Conservation (phyloP, 2,113 vertebrate genomes). For the Malaclemys terrapin region DNA sequence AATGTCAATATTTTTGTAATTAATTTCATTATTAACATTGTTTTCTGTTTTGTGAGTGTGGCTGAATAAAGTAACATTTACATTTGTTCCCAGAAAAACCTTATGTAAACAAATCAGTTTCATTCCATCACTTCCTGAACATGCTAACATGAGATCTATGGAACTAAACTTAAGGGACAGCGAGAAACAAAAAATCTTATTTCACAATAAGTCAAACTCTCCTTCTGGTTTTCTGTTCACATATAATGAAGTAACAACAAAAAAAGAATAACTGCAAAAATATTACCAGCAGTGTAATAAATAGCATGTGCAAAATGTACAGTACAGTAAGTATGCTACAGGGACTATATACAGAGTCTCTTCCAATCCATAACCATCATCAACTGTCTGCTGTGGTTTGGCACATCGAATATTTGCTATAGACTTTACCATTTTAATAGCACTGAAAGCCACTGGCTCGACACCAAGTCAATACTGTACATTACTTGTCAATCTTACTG, state of each 20-base stretch:
- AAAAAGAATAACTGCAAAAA: neutral
- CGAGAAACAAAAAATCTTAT: constrained; percentile 1
- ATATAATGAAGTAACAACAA: constrained; percentile 21
- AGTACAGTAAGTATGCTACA: constrained; percentile 47
- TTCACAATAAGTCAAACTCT: constrained; percentile 23
- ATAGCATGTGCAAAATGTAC: constrained; percentile 58
- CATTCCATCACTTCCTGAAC: constrained; percentile 9
- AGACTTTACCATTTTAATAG: constrained; percentile 52
- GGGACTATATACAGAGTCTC: constrained; percentile 43
- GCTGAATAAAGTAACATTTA: neutral
- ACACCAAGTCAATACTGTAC: constrained; percentile 48
- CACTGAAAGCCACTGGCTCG: constrained; percentile 43
- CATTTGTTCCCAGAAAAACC: neutral
- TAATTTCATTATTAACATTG: neutral
- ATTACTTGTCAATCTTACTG: constrained; percentile 28
- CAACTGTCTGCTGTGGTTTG: constrained; percentile 66
- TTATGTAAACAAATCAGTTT: constrained; percentile 16
- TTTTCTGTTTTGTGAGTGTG: neutral
- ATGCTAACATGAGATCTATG: neutral
- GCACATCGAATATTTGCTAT: constrained; percentile 45
- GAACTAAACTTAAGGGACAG: constrained; percentile 17
- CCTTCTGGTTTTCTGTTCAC: constrained; percentile 1
- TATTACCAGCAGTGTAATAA: constrained; percentile 48
- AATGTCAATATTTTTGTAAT: neutral
- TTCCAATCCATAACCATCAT: constrained; percentile 44